phyloP scores from a whole-genome alignment of 2,113 vertebrate genomes.

The Salvelinus fontinalis region DNA sequence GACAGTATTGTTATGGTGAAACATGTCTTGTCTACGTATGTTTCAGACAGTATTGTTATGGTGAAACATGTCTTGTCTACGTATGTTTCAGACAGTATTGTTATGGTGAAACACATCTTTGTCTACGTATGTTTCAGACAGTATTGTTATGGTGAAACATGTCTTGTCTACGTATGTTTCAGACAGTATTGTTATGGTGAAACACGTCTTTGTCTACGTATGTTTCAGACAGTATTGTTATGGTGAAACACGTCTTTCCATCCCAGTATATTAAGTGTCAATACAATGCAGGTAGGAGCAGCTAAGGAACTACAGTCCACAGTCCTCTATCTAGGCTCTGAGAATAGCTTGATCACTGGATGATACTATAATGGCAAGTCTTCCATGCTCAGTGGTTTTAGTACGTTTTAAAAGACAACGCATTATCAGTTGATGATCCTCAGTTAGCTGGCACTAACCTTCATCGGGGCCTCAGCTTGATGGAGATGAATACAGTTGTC shows the following conservation, averaged over 20 bases:
- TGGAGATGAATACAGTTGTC: not conserved
- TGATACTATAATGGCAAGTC: not conserved
- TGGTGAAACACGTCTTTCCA: not conserved
- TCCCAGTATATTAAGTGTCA: not conserved
- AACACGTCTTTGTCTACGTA: not conserved
- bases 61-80: too few species aligned
- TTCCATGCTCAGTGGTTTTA: not conserved
- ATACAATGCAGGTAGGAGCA: not conserved
- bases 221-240: not conserved
- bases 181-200: not conserved
- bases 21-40: too few species aligned
- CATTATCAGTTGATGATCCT: not conserved
- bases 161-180: constrained; percentile 15
- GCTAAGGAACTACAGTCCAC: not conserved
- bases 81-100: too few species aligned
- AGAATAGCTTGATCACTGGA: not conserved
- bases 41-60: too few species aligned
- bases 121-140: not conserved
- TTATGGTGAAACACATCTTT: too few species aligned
- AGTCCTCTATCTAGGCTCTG: not conserved
- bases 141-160: constrained; percentile 21
- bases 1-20: too few species aligned
- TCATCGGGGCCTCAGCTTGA: not conserved
- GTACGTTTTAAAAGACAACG: not conserved
- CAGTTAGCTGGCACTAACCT: not conserved